Evolutionary conservation across 2,888 invertebrate species (phyloP).

Genomic region (Hypsopygia costalis): DNA sequence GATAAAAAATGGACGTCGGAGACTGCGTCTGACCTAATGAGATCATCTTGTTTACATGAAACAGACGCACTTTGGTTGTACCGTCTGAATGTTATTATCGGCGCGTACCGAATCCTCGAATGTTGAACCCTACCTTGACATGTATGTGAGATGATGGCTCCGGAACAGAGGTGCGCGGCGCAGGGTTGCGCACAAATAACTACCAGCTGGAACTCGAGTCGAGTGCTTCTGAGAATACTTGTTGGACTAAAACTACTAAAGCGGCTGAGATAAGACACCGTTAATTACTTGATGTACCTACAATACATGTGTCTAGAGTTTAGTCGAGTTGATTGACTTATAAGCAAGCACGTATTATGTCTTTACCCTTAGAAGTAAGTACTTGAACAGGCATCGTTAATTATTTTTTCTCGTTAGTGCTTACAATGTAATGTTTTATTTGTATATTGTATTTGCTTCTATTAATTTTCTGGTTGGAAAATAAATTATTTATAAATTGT

Average conservation of each 20-base stretch:
- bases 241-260: conserved; percentile 26
- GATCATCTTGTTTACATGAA: conserved; percentile 56
- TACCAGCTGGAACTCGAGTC: conserved; percentile 53
- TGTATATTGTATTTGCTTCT: no score
- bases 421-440: no score
- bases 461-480: no score
- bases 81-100: conserved; percentile 58
- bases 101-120: conserved; percentile 69
- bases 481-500: no score
- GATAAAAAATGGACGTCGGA: conserved; percentile 25
- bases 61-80: conserved; percentile 56
- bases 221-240: conserved; percentile 65
- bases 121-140: conserved; percentile 80
- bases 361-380: no score
- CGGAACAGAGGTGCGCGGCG: conserved; percentile 62
- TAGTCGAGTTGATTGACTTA: conserved; percentile 5
- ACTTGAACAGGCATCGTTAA: no score
- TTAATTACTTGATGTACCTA: conserved; percentile 9
- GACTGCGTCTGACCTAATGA: conserved; percentile 56
- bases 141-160: conserved; percentile 61
- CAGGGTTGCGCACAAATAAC: conserved; percentile 76
- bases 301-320: neutral
- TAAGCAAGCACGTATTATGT: neutral
- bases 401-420: no score
- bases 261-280: conserved; percentile 17